Base-by-base conservation (phyloP, 2,888 invertebrate genomes). In the Drosophila leonis region DNA sequence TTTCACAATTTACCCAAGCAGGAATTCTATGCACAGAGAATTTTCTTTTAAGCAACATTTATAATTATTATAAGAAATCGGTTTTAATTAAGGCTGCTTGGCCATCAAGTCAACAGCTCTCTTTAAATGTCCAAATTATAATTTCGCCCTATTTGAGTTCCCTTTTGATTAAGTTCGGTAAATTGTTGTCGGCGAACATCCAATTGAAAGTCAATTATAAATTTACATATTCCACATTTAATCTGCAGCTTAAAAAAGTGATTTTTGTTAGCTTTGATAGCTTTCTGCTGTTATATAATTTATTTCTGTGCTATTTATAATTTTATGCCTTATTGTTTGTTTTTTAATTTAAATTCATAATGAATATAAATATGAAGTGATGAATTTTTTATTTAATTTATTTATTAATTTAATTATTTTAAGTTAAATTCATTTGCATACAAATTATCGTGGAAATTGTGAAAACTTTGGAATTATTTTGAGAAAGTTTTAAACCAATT, bases 61-160 rank as follows among this genome's bases (percentile, higher is more conserved):
- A 15, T n/a, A 57, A 57, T 35, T 46, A 44, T 44, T 44, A 9
- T 18, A 27, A 31, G 10, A 49, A 49, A 18, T 44, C 8, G 57
- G 33, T 44, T 46, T 57, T 35, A 35, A 57, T 44, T 57, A 27
- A 46, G 46, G 33, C 24, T 24, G 24, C 24, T 4, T 2, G 2
- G 4, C 2, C 24, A 24, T 31, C 29, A 29, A 29, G n/a, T 15
- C 29, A 3, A 39, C 9, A 7, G 10, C 15, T 10, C 42, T 20
- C 31, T 42, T 42, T 20, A 42, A 42, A 29, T 20, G 31, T 0
- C 7, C 15, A 24, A 35, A 12, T 31, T 33, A 8, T 4, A 20
- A 4, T 33, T 20, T 42, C 4, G 13, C 13, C 5, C 9, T 9
- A 9, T n/a, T 57, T 33, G 9, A 15, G 27, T 27, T 18, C 10